Conservation (phyloP, 2,888 invertebrate genomes). For the Desoria tigrina region DNA sequence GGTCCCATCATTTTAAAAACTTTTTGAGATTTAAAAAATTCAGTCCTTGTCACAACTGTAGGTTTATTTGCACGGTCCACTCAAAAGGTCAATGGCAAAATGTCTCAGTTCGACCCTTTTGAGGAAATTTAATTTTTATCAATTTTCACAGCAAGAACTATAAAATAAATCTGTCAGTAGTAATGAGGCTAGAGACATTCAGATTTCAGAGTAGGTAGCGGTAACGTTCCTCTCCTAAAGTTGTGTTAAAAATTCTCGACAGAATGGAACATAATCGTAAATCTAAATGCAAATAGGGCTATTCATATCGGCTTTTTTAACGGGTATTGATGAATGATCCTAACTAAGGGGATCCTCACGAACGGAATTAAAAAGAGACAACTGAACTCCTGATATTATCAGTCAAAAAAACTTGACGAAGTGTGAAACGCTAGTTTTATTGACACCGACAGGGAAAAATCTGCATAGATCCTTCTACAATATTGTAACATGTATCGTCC, state of each 20-base stretch:
- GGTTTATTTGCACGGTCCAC: too few relatives aligned
- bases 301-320: not conserved
- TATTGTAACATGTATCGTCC: not conserved
- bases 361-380: not conserved
- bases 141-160: not conserved
- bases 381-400: not conserved
- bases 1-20: slow-evolving; percentile 52
- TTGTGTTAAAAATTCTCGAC: not conserved
- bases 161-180: slow-evolving; percentile 6
- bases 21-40: not conserved
- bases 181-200: too few relatives aligned
- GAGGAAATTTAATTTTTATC: not conserved
- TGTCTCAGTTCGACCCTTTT: not conserved
- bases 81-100: too few relatives aligned
- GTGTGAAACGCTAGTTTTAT: slow-evolving; percentile 2
- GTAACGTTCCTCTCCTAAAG: not conserved
- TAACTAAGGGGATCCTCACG: slow-evolving; percentile 1
- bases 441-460: not conserved
- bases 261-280: slow-evolving; percentile 2
- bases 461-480: not conserved
- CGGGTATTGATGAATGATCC: slow-evolving; percentile 1
- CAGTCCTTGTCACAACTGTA: too few relatives aligned
- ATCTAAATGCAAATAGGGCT: not conserved
- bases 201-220: too few relatives aligned
- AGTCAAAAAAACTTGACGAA: not conserved